Evolutionary conservation across 2,888 invertebrate species (phyloP), one percentile per base, ranked within the genome.

Genomic region (Cheilosia pagana): DNA sequence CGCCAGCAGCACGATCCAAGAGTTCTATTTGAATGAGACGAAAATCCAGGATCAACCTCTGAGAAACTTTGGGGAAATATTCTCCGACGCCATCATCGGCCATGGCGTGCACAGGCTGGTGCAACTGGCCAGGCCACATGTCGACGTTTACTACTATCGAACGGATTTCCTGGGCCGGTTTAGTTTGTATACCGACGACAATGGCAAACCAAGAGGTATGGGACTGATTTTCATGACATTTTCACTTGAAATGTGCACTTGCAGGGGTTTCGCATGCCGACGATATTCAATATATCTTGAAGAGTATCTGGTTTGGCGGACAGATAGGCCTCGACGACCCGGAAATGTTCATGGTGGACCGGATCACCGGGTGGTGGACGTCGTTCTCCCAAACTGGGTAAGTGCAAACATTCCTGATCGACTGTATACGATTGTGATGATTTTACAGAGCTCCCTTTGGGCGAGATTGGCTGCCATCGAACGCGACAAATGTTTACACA

Each of bases 21-120:
- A 35, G 0, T 89, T 87, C 39, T 90, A 90, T 50, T 70, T 88
- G 6, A 86, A 86, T 0, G 23, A 65, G 1, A 65, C 65, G n/a
- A 23, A 62, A 4, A 71, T 78, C 0, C 81, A 76, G 31, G 35
- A 59, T 0, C 50, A 74, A 3, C 87, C 83, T 39, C 55, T 90
- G 0, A 53, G 65, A 1, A 28, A 74, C 3, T 88, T 90, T 8
- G 90, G 88, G 0, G 89, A 93, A 88, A 88, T 95, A 5, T 95
- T 94, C 86, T 92, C 93, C 0, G 95, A 95, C 88, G 89, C 92
- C 1, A 88, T 94, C 0, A 92, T 93, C 31, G 94, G 93, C 0
- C 95, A 94, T 88, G 92, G 93, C 0, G 93, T 93, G 0, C 93
- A 95, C 87, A 93, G 94, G 52, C 91, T 94, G 31, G 94, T 93